Conservation (phyloP, 2,888 invertebrate species). For the Leucoptera coffeella region DNA sequence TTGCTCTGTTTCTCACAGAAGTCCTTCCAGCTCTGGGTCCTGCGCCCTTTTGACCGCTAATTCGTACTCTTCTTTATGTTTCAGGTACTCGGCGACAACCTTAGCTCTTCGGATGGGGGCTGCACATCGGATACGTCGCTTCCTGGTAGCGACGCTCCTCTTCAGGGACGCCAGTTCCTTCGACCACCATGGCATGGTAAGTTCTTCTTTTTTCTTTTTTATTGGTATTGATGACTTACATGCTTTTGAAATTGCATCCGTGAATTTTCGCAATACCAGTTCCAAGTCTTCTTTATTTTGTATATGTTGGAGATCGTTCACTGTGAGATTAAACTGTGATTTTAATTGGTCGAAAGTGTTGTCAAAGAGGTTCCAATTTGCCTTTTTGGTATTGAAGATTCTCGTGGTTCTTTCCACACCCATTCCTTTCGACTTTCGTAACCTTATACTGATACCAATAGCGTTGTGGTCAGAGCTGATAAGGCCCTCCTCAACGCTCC, state of each 20-base stretch:
- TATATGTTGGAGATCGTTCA: no score
- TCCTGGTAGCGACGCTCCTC: conserved; percentile 5
- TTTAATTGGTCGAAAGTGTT: no score
- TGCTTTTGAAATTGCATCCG: conserved; percentile 1
- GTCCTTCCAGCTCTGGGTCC: conserved; percentile 7
- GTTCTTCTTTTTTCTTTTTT: background rate
- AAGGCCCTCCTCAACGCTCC: conserved; percentile 7
- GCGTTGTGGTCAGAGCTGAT: conserved; percentile 6
- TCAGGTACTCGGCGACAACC: conserved; percentile 7
- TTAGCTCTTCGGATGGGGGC: conserved; percentile 5
- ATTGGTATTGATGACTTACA: background rate
- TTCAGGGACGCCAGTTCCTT: conserved; percentile 5
- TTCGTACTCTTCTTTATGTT: no score
- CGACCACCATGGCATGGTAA: conserved; percentile 9
- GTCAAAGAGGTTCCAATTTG: no score
- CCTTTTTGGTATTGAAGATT: conserved; percentile 8
- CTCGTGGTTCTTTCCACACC: conserved; percentile 3
- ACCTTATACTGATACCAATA: conserved; percentile 2
- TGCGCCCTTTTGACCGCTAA: conserved; percentile 5
- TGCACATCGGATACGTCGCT: conserved; percentile 6
- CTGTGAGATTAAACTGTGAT: no score
- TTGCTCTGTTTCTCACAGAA: conserved; percentile 8
- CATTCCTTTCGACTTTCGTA: background rate
- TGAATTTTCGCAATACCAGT: no score
- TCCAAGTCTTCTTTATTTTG: no score